These are phyloP conservation scores for Hippopotamus amphibius DNA, from an alignment of 2,113 vertebrate genomes.

Conservation along the genomic window DNA sequence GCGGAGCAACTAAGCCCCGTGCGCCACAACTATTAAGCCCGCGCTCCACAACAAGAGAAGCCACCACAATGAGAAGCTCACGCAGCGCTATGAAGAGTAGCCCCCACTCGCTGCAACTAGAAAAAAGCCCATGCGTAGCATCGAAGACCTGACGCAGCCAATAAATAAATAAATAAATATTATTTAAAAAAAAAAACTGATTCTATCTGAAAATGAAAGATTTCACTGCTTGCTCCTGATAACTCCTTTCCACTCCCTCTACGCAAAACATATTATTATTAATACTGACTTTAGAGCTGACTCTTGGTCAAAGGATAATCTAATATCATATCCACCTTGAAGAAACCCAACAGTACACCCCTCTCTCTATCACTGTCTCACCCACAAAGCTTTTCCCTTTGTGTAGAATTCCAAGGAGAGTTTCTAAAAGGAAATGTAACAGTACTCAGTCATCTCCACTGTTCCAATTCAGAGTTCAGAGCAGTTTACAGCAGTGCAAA, in stretches of 20 bases:
- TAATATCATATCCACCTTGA: not conserved
- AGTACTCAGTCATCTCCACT: not conserved
- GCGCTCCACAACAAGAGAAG: too few relatives aligned
- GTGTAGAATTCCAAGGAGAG: not conserved
- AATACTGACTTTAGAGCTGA: not conserved
- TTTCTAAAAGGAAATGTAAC: conserved; percentile 44
- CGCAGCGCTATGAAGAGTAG: too few relatives aligned
- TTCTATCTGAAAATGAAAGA: not conserved
- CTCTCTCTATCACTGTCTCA: not conserved
- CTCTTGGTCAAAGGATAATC: not conserved
- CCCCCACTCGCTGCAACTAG: too few relatives aligned
- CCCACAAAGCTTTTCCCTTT: not conserved
- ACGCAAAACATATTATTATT: conserved; percentile 4
- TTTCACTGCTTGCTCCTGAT: not conserved
- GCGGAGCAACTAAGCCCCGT: too few relatives aligned
- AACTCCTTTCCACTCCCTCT: not conserved
- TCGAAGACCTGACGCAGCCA: too few relatives aligned
- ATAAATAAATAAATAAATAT: too few relatives aligned
- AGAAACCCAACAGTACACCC: not conserved
- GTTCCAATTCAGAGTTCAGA: conserved; percentile 25
- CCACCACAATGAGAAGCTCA: too few relatives aligned
- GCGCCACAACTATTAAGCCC: too few relatives aligned
- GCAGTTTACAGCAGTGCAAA: not conserved
- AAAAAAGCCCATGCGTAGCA: too few relatives aligned
- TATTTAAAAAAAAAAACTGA: too few relatives aligned